Evolutionary conservation across 2,113 vertebrate species (phyloP).

Genomic region (Pteronura brasiliensis): DNA sequence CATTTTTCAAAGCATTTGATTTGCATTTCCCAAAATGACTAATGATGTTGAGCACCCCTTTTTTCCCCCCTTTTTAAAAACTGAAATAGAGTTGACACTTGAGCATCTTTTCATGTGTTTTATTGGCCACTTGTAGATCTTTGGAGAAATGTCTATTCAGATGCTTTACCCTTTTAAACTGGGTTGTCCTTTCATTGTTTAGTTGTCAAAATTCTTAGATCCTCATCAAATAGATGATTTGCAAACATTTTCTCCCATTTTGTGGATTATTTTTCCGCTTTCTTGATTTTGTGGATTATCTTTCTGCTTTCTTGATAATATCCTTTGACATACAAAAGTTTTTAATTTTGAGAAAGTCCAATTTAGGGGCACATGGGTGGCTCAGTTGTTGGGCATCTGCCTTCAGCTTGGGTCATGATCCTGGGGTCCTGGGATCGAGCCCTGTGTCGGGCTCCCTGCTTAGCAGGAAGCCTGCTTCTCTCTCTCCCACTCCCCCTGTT

Average conservation of each 20-base stretch:
- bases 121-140: not conserved
- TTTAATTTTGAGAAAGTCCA: not conserved
- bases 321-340: not conserved
- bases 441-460: not conserved
- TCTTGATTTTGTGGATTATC: not conserved
- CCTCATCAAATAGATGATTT: not conserved
- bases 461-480: not conserved
- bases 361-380: not conserved
- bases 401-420: not conserved
- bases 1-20: not conserved
- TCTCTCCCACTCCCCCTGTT: not conserved
- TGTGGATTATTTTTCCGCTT: not conserved
- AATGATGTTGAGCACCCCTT: not conserved
- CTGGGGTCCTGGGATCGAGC: not conserved
- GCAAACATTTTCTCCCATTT: constrained; percentile 12
- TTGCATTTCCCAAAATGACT: not conserved
- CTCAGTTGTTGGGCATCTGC: not conserved
- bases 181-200: not conserved
- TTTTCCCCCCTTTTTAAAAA: not conserved
- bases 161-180: not conserved
- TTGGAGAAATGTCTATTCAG: not conserved
- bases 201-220: not conserved
- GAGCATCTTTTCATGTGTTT: not conserved
- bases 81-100: not conserved
- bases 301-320: constrained; percentile 7